Evolutionary conservation across 2,888 invertebrate species (phyloP), one percentile per base, ranked within the genome.

Genomic region (Pseudanteris insignis): DNA sequence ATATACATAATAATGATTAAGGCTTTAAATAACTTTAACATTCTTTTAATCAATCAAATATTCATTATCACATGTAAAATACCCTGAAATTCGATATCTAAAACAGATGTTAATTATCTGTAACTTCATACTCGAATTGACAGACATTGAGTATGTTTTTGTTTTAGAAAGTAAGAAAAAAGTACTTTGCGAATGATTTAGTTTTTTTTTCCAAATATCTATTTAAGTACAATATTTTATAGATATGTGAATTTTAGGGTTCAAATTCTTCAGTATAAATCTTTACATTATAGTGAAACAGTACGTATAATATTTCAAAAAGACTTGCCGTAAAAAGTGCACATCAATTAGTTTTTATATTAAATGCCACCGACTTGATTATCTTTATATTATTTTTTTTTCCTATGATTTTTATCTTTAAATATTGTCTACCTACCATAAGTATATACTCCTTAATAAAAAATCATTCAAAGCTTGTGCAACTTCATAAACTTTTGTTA

Each of bases 191-290:
- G n/a, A n/a, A n/a, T n/a, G n/a, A n/a, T n/a, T n/a, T n/a, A n/a
- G n/a, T n/a, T n/a, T n/a, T n/a, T n/a, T n/a, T n/a, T n/a, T n/a
- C n/a, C 7, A 9, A 38, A 14, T 6, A 9, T 21, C 10, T n/a
- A 38, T 26, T 8, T 7, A 30, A 30, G 30, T 28, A 28, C 9
- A 28, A 28, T 28, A 32, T 4, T 29, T 11, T 32, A 3, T 26
- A 28, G 54, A 55, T 55, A 55, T 55, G 54, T 55, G 29, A 46
- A 47, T 40, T 55, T 55, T 55, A 40, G 33, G 54, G 54, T 29
- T 47, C 26, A 33, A 14, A 24, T 46, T 25, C 24, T 25, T 43
- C 36, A 14, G 11, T 54, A 37, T 38, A 46, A 46, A 54, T 9
- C 34, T 38, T 40, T 46, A 54, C 46, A 38, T 33, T 21, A 46